These are phyloP conservation scores for Epizoanthus illoricatus DNA, from an alignment of 92 coral and sea anemone species.

Conservation along the genomic window DNA sequence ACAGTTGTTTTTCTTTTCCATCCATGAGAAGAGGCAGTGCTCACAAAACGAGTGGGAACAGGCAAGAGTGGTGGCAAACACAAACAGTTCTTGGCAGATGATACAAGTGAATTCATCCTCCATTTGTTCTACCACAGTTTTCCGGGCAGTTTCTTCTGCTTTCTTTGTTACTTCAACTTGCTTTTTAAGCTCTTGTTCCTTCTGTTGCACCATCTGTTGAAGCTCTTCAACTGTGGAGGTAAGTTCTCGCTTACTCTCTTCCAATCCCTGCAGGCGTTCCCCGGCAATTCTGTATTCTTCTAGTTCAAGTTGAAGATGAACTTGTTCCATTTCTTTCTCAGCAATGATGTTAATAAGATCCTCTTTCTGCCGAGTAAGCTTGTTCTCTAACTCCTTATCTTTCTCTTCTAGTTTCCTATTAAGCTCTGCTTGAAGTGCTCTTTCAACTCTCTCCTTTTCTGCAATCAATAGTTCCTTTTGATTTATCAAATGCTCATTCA, in stretches of 20 bases:
- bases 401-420: slow-evolving; percentile 81
- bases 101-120: slow-evolving; percentile 98
- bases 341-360: slow-evolving; percentile 79
- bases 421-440: slow-evolving; percentile 73
- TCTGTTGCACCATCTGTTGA: slow-evolving; percentile 69
- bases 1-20: slow-evolving; percentile 84
- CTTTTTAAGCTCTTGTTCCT: slow-evolving; percentile 71
- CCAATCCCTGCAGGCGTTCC: slow-evolving; percentile 74
- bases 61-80: slow-evolving; percentile 81
- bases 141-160: slow-evolving; percentile 83
- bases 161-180: slow-evolving; percentile 90
- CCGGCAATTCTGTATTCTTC: slow-evolving; percentile 69
- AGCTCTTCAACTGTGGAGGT: slow-evolving; percentile 74
- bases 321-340: slow-evolving; percentile 81
- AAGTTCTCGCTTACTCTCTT: slow-evolving; percentile 81
- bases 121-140: slow-evolving; percentile 91
- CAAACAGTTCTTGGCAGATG: slow-evolving; percentile 90
- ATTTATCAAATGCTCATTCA: slow-evolving; percentile 70
- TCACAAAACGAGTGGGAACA: slow-evolving; percentile 98
- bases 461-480: slow-evolving; percentile 83
- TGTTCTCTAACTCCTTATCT: slow-evolving; percentile 84
- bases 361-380: slow-evolving; percentile 69
- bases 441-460: slow-evolving; percentile 86
- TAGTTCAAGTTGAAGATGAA: slow-evolving; percentile 64
- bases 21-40: slow-evolving; percentile 87